Percentiles rank a stretch among this genome's conserved stretches.
These are phyloP conservation scores for Spinibarbus caldwelli DNA, from an alignment of 2,797 vertebrate species.

Conservation along the genomic window DNA sequence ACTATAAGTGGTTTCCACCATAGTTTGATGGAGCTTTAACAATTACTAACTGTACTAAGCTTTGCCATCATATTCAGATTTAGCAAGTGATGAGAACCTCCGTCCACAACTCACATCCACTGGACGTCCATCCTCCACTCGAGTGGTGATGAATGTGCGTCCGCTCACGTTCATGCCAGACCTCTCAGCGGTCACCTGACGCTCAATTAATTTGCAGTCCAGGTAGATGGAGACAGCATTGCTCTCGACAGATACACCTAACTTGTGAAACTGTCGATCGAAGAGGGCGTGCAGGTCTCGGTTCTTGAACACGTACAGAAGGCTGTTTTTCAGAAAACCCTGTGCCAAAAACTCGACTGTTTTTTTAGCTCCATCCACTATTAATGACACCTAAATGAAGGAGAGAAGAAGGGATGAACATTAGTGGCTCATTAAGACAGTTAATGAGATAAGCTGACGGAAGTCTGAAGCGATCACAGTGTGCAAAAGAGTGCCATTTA, in stretches of 20 bases:
- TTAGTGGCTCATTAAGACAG: not conserved
- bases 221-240: constrained; percentile 86
- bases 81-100: not conserved
- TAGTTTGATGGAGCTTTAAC: not conserved
- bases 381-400: constrained; percentile 83
- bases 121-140: constrained; percentile 87
- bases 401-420: not conserved
- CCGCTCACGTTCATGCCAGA: constrained; percentile 80
- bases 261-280: constrained; percentile 97
- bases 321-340: constrained; percentile 78
- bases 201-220: constrained; percentile 92
- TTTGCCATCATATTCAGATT: not conserved
- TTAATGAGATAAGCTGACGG: constrained; percentile 10
- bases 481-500: not conserved
- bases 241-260: constrained; percentile 86
- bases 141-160: constrained; percentile 85
- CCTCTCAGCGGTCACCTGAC: constrained; percentile 81
- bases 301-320: constrained; percentile 90
- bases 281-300: constrained; percentile 91
- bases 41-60: not conserved
- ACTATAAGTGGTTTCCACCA: not conserved
- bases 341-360: constrained; percentile 86
- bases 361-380: constrained; percentile 90
- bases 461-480: not conserved
- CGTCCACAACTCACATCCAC: constrained; percentile 86